Conservation (phyloP, 2,113 vertebrate genomes). For the Variabilichromis moorii region DNA sequence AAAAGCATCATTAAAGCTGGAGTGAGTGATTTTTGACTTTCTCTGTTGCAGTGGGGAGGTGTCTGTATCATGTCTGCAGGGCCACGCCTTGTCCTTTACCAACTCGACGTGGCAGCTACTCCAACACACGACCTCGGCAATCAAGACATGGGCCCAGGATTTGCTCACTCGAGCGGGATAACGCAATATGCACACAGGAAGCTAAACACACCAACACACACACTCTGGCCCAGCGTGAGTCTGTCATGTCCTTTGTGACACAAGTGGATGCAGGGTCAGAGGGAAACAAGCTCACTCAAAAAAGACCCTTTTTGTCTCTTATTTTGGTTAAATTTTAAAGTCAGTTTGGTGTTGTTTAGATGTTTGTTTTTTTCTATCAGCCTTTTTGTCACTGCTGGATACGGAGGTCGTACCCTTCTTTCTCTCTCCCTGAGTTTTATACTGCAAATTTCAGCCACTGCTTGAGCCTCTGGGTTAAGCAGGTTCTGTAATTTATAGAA, state of each 20-base stretch:
- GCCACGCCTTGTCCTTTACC: conserved; percentile 74
- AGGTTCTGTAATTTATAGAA: conserved; percentile 49
- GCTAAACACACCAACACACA: not conserved
- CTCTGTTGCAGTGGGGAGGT: conserved; percentile 75
- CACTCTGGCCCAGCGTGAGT: conserved; percentile 5
- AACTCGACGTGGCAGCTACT: conserved; percentile 82
- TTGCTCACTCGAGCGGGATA: conserved; percentile 75
- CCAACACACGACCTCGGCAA: conserved; percentile 75
- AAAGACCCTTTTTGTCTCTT: not conserved
- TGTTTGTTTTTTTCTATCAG: conserved; percentile 27
- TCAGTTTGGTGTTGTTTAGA: conserved; percentile 33
- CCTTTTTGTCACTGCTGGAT: conserved; percentile 47
- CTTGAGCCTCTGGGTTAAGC: conserved; percentile 23
- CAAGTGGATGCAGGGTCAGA: conserved; percentile 11
- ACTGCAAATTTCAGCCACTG: conserved; percentile 25
- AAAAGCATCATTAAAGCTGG: not conserved
- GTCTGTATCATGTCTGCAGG: conserved; percentile 77
- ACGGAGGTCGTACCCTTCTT: conserved; percentile 6
- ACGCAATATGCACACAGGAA: not conserved
- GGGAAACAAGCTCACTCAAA: not conserved
- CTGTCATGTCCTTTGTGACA: not conserved
- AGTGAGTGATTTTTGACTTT: not conserved
- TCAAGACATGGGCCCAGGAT: conserved; percentile 83
- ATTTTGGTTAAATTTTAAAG: conserved; percentile 16
- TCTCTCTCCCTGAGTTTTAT: conserved; percentile 44